These are phyloP conservation scores for Scaptomyza hsui DNA, from an alignment of 1,140 invertebrate species.

Conservation along the genomic window DNA sequence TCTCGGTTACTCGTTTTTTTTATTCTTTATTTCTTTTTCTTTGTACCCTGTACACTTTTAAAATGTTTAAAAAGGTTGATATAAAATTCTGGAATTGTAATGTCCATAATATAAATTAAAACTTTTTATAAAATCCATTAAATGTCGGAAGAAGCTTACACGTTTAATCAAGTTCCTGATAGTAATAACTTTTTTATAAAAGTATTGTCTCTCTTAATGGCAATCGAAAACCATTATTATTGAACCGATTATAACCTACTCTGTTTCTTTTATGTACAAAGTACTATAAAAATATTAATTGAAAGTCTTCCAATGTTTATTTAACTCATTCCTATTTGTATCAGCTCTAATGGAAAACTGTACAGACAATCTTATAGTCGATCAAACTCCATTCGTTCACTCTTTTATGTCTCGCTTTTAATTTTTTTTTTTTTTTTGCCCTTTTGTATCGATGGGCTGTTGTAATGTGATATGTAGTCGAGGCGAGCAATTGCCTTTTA, in stretches of 20 bases:
- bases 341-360: not conserved
- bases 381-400: not conserved
- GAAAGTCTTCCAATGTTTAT: too few species aligned
- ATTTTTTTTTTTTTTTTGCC: conserved; percentile 7
- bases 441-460: conserved; percentile 7
- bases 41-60: not conserved
- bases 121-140: too few species aligned
- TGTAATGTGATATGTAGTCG: conserved; percentile 41
- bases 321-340: too few species aligned
- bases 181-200: too few species aligned
- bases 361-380: not conserved
- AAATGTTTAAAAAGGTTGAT: not conserved
- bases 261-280: too few species aligned
- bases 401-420: not conserved
- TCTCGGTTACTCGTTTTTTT: conserved; percentile 3
- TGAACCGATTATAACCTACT: too few species aligned
- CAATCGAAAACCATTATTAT: too few species aligned
- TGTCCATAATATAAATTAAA: too few species aligned
- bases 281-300: too few species aligned
- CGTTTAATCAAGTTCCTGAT: too few species aligned
- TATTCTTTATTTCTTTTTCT: not conserved
- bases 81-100: not conserved
- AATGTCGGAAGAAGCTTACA: too few species aligned
- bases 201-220: too few species aligned
- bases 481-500: conserved; percentile 44